Evolutionary conservation across 2,888 invertebrate genomes (phyloP), one percentile per base, ranked within the genome.

Genomic region (Drosophila colorata): DNA sequence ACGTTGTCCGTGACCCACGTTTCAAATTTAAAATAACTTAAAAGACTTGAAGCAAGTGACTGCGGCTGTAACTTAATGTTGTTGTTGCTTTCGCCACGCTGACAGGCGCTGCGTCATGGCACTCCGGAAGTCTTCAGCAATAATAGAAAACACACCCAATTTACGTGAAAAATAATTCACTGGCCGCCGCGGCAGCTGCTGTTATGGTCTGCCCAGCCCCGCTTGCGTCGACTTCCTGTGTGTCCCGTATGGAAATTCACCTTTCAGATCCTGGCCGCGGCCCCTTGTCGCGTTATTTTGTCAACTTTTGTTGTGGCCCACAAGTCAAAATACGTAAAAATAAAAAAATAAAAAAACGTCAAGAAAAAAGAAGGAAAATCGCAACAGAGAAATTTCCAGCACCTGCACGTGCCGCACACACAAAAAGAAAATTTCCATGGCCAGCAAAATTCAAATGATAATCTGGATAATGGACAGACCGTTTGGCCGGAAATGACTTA

Each of bases 61-160:
- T 65, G 69, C 31, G 52, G 43, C 43, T 61, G 63, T 47, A 44
- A 46, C 44, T 53, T 33, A 0, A 28, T 65, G 52, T 13, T 53
- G 56, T 23, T 57, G 57, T 16, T 48, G 48, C 35, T 41, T 33
- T 20, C 47, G 67, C 53, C 56, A 41, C n/a, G 53, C 59, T 69
- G 87, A 68, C 81, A 80, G 81, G 56, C 43, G 77, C 77, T 75
- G 78, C 66, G 77, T 86, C 81, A 87, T 58, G 74, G 74, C 78
- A 84, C 59, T 82, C 86, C 82, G 86, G 82, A 82, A 87, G 86
- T 85, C 82, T 69, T 79, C 76, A 86, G 88, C 88, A 87, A 82
- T 87, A 82, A 82, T 87, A 82, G 86, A 85, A 82, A 83, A 77
- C 88, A 87, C 88, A 85, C 83, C 88, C 80, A 83, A 83, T 87